Conservation (phyloP, 1,140 invertebrate species). For the Eriosoma lanigerum region DNA sequence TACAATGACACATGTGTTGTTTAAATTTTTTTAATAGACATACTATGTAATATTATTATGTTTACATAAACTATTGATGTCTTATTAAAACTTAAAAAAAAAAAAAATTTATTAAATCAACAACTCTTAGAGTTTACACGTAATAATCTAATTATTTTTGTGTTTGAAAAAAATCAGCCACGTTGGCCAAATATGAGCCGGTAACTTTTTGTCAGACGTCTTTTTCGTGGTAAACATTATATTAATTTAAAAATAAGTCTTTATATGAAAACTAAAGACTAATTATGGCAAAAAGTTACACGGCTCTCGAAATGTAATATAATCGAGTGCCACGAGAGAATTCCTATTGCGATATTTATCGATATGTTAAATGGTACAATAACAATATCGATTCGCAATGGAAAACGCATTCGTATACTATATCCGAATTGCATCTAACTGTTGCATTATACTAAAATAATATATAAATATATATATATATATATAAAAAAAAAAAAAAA, state of each 20-base stretch:
- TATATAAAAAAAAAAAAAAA: constrained; percentile 6
- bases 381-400: background rate
- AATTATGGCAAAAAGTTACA: constrained; percentile 51
- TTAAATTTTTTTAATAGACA: constrained; percentile 29
- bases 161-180: constrained; percentile 49
- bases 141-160: constrained; percentile 52
- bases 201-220: constrained; percentile 45
- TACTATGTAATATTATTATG: background rate
- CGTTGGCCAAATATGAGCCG: constrained; percentile 36
- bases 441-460: background rate
- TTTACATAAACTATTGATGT: background rate
- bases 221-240: constrained; percentile 19
- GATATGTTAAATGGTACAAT: background rate
- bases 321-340: background rate
- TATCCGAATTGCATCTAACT: background rate
- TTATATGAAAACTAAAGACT: constrained; percentile 21
- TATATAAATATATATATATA: too few species aligned
- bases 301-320: background rate
- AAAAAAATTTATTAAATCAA: constrained; percentile 28
- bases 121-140: constrained; percentile 50
- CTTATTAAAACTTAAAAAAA: constrained; percentile 5
- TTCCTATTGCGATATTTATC: background rate
- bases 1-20: constrained; percentile 35
- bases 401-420: background rate
- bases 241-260: background rate